Percentiles rank a stretch among this genome's conserved stretches.
These are phyloP conservation scores for Lytechinus variegatus DNA, from an alignment of 35 echinoderm and acorn worm species.

Conservation along the genomic window DNA sequence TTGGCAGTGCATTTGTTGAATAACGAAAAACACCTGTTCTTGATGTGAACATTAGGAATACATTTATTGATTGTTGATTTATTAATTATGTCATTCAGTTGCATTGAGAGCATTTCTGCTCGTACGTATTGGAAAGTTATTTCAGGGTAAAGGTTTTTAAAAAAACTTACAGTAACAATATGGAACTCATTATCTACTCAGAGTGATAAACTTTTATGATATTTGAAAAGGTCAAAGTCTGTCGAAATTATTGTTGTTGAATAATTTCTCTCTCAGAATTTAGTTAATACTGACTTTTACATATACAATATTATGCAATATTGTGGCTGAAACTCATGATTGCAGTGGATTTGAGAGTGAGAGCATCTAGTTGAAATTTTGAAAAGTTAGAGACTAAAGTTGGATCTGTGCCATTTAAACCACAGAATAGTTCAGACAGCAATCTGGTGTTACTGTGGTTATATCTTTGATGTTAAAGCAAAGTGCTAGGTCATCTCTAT, in stretches of 20 bases:
- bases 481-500: background rate
- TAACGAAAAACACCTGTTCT: too few relatives aligned
- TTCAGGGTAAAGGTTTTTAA: background rate
- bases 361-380: background rate
- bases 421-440: background rate
- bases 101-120: too few relatives aligned
- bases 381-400: background rate
- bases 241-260: background rate
- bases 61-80: too few relatives aligned
- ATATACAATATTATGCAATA: too few relatives aligned
- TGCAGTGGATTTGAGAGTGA: too few relatives aligned
- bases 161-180: background rate
- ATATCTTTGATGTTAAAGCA: background rate
- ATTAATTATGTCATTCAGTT: too few relatives aligned
- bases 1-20: too few relatives aligned
- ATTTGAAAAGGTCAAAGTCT: background rate
- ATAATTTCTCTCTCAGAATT: background rate
- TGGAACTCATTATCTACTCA: background rate
- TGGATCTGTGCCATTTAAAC: background rate
- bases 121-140: background rate
- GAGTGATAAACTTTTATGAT: background rate
- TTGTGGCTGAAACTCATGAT: too few relatives aligned
- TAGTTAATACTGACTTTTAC: background rate
- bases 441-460: background rate
- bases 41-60: too few relatives aligned